Conservation (phyloP, 2,888 invertebrate species). For the Theristus sp. region DNA sequence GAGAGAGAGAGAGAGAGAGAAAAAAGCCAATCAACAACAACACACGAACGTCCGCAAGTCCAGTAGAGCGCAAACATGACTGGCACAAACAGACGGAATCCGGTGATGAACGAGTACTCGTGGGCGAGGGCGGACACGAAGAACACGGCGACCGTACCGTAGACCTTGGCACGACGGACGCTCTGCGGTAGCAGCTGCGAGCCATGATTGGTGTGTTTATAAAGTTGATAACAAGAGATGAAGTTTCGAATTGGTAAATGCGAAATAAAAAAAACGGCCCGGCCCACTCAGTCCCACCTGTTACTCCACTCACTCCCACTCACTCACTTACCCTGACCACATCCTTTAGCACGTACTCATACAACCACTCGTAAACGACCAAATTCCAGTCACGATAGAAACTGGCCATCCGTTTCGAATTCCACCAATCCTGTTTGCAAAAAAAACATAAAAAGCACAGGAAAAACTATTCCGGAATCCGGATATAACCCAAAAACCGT, state of each 20-base stretch:
- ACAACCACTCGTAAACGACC: slow-evolving; percentile 81
- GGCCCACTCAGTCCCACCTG: too few relatives aligned
- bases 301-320: too few relatives aligned
- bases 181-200: slow-evolving; percentile 22
- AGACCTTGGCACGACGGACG: not conserved
- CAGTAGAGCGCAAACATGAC: slow-evolving; percentile 59
- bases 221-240: too few relatives aligned
- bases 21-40: too few relatives aligned
- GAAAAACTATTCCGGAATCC: not conserved
- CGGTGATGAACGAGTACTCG: slow-evolving; percentile 59
- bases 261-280: too few relatives aligned
- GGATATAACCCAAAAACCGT: not conserved
- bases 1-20: too few relatives aligned
- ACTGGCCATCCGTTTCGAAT: slow-evolving; percentile 53
- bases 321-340: not conserved
- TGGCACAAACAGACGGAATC: slow-evolving; percentile 69
- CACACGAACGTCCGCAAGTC: slow-evolving; percentile 46
- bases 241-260: too few relatives aligned
- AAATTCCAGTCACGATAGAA: slow-evolving; percentile 86
- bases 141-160: slow-evolving; percentile 43
- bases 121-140: slow-evolving; percentile 65
- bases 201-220: too few relatives aligned
- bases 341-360: slow-evolving; percentile 68
- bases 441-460: not conserved
- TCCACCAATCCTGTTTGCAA: slow-evolving; percentile 98